Evolutionary conservation across 2,888 invertebrate genomes (phyloP).

Genomic region (Coleophora deauratella): DNA sequence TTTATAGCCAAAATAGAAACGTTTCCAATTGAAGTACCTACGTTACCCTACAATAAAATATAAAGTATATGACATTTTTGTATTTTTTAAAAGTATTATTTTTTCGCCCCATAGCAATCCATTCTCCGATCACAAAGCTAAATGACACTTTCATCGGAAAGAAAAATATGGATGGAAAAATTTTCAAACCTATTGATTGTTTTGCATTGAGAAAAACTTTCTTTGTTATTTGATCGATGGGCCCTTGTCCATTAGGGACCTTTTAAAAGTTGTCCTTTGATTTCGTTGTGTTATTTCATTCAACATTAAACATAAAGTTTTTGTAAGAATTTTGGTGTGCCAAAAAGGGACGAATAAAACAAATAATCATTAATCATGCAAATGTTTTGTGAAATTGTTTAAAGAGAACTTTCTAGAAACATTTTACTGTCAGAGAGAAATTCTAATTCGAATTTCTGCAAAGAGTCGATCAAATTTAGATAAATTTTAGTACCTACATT

Average conservation of each 20-base stretch:
- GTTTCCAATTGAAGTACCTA: neutral
- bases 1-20: conserved; percentile 39
- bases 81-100: too few species aligned
- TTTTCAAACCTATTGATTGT: conserved; percentile 52
- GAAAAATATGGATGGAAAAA: conserved; percentile 41
- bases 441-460: neutral
- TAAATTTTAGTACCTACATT: neutral
- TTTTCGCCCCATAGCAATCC: conserved; percentile 18
- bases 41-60: neutral
- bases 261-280: conserved; percentile 67
- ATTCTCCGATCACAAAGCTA: conserved; percentile 31
- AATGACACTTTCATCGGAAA: conserved; percentile 39
- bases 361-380: conserved; percentile 51
- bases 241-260: conserved; percentile 65
- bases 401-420: neutral
- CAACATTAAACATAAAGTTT: conserved; percentile 54
- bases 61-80: neutral
- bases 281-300: conserved; percentile 47
- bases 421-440: neutral
- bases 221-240: conserved; percentile 70
- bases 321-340: conserved; percentile 39
- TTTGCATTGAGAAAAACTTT: conserved; percentile 59
- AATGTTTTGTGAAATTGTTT: conserved; percentile 19
- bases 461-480: neutral
- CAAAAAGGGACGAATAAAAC: conserved; percentile 27